Percentiles rank a stretch among this genome's conserved stretches.
These are phyloP conservation scores for Eumeta japonica DNA, from an alignment of 1,140 invertebrate genomes.

Conservation along the genomic window DNA sequence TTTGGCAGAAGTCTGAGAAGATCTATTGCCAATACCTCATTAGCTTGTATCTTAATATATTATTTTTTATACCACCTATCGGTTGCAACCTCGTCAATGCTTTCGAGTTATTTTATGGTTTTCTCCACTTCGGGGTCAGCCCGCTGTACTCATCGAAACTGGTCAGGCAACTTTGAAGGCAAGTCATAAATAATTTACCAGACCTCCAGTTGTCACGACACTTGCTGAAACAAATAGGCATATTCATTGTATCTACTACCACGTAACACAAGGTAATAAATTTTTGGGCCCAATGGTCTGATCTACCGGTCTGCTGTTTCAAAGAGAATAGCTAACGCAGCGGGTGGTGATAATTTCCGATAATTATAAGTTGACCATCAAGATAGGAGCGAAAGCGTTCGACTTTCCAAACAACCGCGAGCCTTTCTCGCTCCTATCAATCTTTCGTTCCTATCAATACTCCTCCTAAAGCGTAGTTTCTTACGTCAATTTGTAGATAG, in stretches of 20 bases:
- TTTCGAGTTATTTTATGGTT: conserved; percentile 2
- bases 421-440: conserved; percentile 38
- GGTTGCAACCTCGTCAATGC: background rate
- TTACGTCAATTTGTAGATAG: conserved; percentile 20
- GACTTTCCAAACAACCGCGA: conserved; percentile 49
- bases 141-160: conserved; percentile 3
- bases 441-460: conserved; percentile 5
- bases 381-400: conserved; percentile 34
- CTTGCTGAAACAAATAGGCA: conserved; percentile 10
- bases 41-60: conserved; percentile 7
- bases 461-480: conserved; percentile 20
- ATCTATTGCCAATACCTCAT: background rate
- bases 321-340: conserved; percentile 46
- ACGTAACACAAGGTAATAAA: conserved; percentile 34
- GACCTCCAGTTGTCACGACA: conserved; percentile 4
- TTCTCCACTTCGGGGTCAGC: conserved; percentile 1
- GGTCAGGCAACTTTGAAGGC: background rate
- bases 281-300: conserved; percentile 44
- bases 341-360: conserved; percentile 43
- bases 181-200: conserved; percentile 9
- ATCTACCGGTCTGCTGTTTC: conserved; percentile 29
- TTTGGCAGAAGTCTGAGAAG: background rate
- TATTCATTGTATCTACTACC: conserved; percentile 17
- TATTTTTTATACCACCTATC: conserved; percentile 4
- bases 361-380: conserved; percentile 18